Evolutionary conservation across 35 echinoderm and acorn worm species (phyloP), one percentile per base, ranked within the genome.

Genomic region (Apostichopus californicus): DNA sequence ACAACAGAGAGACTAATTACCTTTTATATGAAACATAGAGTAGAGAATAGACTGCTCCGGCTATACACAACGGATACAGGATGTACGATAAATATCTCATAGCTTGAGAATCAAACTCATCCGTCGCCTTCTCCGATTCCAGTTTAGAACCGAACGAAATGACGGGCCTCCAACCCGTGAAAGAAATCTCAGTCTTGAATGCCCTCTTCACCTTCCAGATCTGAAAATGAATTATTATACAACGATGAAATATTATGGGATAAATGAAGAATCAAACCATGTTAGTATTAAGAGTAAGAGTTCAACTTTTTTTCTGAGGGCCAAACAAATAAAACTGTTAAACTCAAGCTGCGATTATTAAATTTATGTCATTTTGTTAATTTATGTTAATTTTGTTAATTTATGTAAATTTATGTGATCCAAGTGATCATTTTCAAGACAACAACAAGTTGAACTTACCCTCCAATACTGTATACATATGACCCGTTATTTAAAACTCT

Each of bases 201-300:
- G 97, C 97, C 75, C 96, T 98, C 78, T 95, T 98, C 53, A 98
- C 95, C 65, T 98, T 98, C 97, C 97, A 98, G 5, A 96, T 86
- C 97, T 98, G 77, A 22, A 55, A 57, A 88, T 61, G 34, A 46
- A 2, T 46, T 46, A 46, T 3, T 46, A 46, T 46, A 46, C 34
- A 46, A 46, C 34, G 34, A 46, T 46, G 34, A 46, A 46, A 46
- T 46, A 46, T 46, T 46, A 46, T 46, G 34, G 34, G 34, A 46
- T 46, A 46, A 46, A 46, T 46, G 0, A 46, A 46, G 34, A 46
- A 46, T 46, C 34, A 46, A 46, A 46, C 34, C 34, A 46, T 46
- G 0, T 46, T 46, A 46, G 34, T 46, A 46, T 60, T 61, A 61
- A 61, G 58, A 61, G 58, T 61, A 61, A 61, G 34, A 46, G 34